Base-by-base conservation (phyloP, 2,797 vertebrate species). In the Typhlichthys eigenmanni region DNA sequence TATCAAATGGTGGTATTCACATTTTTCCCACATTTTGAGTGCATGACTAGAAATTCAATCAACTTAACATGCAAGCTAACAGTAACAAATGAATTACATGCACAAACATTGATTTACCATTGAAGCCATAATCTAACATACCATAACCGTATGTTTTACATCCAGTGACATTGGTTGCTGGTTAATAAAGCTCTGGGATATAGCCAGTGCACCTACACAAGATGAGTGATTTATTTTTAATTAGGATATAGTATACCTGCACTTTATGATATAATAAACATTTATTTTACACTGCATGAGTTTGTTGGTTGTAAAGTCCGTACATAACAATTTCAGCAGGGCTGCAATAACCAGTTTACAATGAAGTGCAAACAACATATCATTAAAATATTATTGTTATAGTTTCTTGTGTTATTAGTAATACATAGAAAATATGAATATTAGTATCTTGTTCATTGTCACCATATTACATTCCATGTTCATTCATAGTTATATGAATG, bases 251-350 rank as follows among this genome's bases (percentile, higher is more conserved):
- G 7, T 51, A 10, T 51, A 46, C 32, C 1, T 50, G 29, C 14
- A 43, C 13, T 63, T 55, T 48, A 55, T 55, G 13, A 38, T 32
- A 8, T 47, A 13, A 49, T 24, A 60, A 49, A 58, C 13, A 14
- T 46, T 32, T 5, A 60, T 52, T 51, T 12, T 2, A 34, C 16
- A 49, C 17, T 34, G 55, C 43, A 5, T 17, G 45, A 73, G 53
- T 2, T 19, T 47, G 0, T 4, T 58, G 45, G n/a, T 5, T 50
- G 13, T 65, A 47, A 51, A 29, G 51, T 75, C 68, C 62, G 64
- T 72, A 10, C 24, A 68, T 60, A 71, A 66, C 58, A 70, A 32
- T 60, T 74, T n/a, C 16, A n/a, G 17, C 17, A 51, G 5, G 7
- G 8, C 38, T 43, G 38, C 38, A 43, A 43, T 43, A 43, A 43